A percentile compares a stretch with the other conserved stretches of the same genome.
Conservation (phyloP, 2,113 vertebrate genomes). For the Ancistrus triradiatus region DNA sequence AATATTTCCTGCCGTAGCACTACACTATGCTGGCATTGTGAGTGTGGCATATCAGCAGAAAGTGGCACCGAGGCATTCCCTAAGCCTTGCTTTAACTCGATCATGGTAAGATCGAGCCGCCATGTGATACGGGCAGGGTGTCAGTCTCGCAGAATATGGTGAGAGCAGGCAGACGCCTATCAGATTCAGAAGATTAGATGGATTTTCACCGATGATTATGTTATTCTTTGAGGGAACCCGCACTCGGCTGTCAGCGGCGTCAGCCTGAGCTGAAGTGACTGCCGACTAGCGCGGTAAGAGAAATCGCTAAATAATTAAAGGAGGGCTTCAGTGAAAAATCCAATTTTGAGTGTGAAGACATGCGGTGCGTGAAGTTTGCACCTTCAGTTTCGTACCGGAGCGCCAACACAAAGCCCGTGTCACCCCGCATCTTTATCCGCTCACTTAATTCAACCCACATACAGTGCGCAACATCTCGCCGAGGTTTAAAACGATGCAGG, state of each 20-base stretch:
- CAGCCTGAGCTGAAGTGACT: conserved; percentile 60
- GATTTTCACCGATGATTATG: conserved; percentile 58
- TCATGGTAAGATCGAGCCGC: background rate
- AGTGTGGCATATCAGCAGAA: conserved; percentile 3
- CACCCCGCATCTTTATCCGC: too few species aligned
- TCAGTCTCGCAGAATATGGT: conserved; percentile 56
- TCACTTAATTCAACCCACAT: too few species aligned
- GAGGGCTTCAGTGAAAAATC: too few species aligned
- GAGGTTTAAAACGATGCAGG: too few species aligned
- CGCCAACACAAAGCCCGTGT: too few species aligned
- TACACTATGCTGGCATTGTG: background rate
- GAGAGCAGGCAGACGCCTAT: conserved; percentile 60
- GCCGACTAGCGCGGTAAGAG: conserved; percentile 55
- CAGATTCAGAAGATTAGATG: conserved; percentile 65
- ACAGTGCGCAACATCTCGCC: too few species aligned
- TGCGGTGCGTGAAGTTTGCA: too few species aligned
- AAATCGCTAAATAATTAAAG: too few species aligned
- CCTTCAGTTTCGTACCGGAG: too few species aligned
- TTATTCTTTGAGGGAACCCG: conserved; percentile 55
- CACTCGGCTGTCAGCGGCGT: conserved; percentile 60
- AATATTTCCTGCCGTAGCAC: background rate
- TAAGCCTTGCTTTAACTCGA: background rate
- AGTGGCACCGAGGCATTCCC: background rate
- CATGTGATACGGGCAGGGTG: conserved; percentile 46
- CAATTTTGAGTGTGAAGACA: too few species aligned